phyloP scores from a whole-genome alignment of 2,888 invertebrate species.

The Ceramica pisi region DNA sequence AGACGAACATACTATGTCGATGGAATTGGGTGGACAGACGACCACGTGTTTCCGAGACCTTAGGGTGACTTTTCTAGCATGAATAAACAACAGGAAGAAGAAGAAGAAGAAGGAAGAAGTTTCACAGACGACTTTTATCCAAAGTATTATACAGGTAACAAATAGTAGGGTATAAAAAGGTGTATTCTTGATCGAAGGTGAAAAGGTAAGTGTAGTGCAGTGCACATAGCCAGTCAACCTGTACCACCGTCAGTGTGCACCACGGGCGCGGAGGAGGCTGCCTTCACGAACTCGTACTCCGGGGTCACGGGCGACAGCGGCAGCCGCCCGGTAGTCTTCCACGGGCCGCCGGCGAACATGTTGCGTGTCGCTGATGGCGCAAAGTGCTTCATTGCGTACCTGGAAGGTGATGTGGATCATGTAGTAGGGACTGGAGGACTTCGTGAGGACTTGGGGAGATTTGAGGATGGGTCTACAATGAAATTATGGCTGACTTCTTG shows the following conservation, averaged over 20 bases:
- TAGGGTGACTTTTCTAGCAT: too few species aligned
- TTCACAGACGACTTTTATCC: too few species aligned
- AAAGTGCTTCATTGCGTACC: conserved; percentile 82
- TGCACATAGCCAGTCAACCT: conserved; percentile 79
- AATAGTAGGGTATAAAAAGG: too few species aligned
- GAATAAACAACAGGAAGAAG: too few species aligned
- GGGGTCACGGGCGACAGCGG: conserved; percentile 72
- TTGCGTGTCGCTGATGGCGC: conserved; percentile 73
- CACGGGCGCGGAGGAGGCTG: conserved; percentile 76
- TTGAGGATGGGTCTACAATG: neutral
- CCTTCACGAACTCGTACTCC: conserved; percentile 82
- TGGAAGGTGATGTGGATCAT: conserved; percentile 60
- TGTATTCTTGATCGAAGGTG: too few species aligned
- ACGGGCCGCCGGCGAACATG: conserved; percentile 72
- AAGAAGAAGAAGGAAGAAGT: too few species aligned
- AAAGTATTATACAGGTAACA: too few species aligned
- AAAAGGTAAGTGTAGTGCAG: conserved; percentile 71
- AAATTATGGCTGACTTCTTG: neutral
- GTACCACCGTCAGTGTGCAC: conserved; percentile 83
- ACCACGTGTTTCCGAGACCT: too few species aligned
- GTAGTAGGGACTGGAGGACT: neutral
- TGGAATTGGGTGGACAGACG: too few species aligned
- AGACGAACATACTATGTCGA: too few species aligned
- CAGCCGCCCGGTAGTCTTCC: conserved; percentile 80
- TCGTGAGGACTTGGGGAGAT: too few species aligned